Evolutionary conservation across 2,797 vertebrate species (phyloP).

Genomic region (Coendou prehensilis): DNA sequence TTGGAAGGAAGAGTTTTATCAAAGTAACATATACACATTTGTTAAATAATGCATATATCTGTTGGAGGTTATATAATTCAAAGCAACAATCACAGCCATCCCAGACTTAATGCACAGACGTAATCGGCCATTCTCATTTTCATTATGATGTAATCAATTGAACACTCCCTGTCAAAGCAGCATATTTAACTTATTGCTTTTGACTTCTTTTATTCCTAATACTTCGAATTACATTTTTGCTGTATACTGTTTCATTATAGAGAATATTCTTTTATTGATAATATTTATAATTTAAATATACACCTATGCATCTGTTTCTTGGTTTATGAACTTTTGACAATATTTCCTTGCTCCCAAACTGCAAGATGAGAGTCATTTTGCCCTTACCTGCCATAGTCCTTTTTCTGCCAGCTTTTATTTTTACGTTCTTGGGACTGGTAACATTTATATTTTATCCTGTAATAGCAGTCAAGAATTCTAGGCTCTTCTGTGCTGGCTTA

Average conservation of each 20-base stretch:
- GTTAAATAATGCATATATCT: not conserved
- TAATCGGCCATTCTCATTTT: not conserved
- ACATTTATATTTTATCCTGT: not conserved
- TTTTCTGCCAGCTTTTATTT: not conserved
- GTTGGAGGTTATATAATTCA: not conserved
- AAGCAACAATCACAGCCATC: not conserved
- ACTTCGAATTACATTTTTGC: slow-evolving; percentile 22
- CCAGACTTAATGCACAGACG: not conserved
- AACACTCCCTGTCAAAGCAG: not conserved
- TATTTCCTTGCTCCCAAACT: slow-evolving; percentile 12
- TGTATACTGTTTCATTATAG: not conserved
- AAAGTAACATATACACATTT: not conserved
- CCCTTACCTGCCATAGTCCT: not conserved
- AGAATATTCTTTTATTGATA: not conserved
- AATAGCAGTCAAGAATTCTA: not conserved
- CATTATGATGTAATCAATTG: not conserved
- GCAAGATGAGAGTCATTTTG: slow-evolving; percentile 29
- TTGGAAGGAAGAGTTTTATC: slow-evolving; percentile 27
- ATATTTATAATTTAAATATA: slow-evolving; percentile 28
- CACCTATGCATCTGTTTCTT: slow-evolving; percentile 7
- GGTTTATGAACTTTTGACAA: not conserved
- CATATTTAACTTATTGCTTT: not conserved
- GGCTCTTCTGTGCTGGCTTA: not conserved
- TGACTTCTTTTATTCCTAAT: not conserved
- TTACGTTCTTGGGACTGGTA: not conserved